Conservation (phyloP, 2,113 vertebrate genomes). For the Eretmochelys imbricata region DNA sequence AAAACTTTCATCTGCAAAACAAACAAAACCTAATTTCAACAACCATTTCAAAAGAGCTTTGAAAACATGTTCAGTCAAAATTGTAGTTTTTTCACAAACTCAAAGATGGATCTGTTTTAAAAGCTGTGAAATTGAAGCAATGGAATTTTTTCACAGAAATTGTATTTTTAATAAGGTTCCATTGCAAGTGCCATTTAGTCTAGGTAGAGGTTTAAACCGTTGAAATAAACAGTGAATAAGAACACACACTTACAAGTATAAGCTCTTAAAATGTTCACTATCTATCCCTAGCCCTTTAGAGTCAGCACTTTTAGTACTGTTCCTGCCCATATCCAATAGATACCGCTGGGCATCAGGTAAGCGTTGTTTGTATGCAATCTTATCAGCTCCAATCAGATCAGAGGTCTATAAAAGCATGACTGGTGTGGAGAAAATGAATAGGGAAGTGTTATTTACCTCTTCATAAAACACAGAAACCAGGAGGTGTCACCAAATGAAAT, state of each 20-base stretch:
- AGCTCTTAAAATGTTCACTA: not conserved
- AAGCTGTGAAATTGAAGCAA: not conserved
- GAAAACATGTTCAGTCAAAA: not conserved
- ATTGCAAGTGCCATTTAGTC: not conserved
- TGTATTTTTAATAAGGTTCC: not conserved
- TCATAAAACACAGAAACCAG: not conserved
- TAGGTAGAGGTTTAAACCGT: fast-evolving
- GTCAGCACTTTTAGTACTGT: not conserved
- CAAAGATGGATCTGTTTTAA: not conserved
- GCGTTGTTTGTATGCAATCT: fast-evolving
- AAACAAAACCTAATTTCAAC: not conserved
- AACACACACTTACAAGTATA: not conserved
- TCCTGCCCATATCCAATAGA: not conserved
- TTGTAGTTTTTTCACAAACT: not conserved
- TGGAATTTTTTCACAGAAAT: not conserved
- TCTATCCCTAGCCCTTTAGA: not conserved
- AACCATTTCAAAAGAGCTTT: not conserved
- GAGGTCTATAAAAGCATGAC: not conserved
- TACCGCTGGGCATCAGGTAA: not conserved
- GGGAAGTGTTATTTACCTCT: not conserved
- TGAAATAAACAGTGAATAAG: not conserved
- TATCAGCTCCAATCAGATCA: no score
- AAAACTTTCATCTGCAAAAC: not conserved
- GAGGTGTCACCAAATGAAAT: not conserved
- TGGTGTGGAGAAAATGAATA: not conserved